phyloP scores from a whole-genome alignment of 1,140 invertebrate species.

The Centruroides sculpturatus region DNA sequence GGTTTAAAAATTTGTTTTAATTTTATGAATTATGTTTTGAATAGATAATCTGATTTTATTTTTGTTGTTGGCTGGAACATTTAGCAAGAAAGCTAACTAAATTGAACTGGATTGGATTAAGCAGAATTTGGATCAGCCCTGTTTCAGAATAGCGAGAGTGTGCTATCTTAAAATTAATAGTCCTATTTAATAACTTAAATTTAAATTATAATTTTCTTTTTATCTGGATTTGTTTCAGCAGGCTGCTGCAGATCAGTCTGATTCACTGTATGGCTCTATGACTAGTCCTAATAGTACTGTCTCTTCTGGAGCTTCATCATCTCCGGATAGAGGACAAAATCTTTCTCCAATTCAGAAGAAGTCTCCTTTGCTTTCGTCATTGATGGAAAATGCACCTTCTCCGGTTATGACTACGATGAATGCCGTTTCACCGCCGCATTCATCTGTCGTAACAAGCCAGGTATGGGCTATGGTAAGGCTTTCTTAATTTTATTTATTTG shows the following conservation, averaged over 20 bases:
- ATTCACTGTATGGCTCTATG: conserved; percentile 10
- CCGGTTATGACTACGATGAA: conserved; percentile 26
- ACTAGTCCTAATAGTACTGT: conserved; percentile 4
- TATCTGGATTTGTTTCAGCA: not conserved
- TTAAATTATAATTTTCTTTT: not conserved
- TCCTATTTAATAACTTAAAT: no score
- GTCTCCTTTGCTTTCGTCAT: conserved; percentile 23
- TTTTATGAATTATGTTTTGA: no score
- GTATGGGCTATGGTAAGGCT: conserved; percentile 18
- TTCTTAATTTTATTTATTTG: no score
- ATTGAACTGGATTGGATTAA: no score
- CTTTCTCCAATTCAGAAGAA: conserved; percentile 26
- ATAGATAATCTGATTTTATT: no score
- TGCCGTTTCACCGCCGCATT: conserved; percentile 23
- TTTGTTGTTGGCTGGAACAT: no score
- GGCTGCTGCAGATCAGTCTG: conserved; percentile 15
- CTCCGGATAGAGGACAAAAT: conserved; percentile 12
- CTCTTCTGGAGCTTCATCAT: conserved; percentile 9
- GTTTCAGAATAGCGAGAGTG: no score
- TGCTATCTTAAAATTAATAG: no score
- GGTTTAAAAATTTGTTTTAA: no score
- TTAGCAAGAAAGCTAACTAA: no score
- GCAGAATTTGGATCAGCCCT: no score
- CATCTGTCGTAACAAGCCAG: conserved; percentile 23
- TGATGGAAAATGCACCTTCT: conserved; percentile 24